phyloP scores from a whole-genome alignment of 2,888 invertebrate species.

The Pandemis heparana region DNA sequence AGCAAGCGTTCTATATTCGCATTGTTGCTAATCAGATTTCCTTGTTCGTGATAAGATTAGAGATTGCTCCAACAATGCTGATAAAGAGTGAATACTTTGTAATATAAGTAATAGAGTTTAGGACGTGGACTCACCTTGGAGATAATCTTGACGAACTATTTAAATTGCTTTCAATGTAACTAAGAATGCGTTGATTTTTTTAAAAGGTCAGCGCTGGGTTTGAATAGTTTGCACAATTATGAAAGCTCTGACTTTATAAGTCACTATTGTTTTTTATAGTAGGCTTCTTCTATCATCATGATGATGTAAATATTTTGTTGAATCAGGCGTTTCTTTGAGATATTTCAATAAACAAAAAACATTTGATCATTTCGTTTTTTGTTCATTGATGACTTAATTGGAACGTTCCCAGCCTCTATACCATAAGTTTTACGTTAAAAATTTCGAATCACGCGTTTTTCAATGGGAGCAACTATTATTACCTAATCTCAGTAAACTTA shows the following conservation, averaged over 20 bases:
- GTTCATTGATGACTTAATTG: background rate
- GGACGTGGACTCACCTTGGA: conserved; percentile 27
- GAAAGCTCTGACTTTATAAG: background rate
- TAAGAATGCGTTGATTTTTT: background rate
- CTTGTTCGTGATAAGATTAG: conserved; percentile 45
- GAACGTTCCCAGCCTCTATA: background rate
- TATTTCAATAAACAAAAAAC: too few species aligned
- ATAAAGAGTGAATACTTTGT: conserved; percentile 34
- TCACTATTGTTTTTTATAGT: background rate
- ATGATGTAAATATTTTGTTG: too few species aligned
- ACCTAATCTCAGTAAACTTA: conserved; percentile 46
- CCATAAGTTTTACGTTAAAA: background rate
- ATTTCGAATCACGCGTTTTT: conserved; percentile 47
- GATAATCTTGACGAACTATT: conserved; percentile 34
- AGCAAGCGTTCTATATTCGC: conserved; percentile 53
- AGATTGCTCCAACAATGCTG: conserved; percentile 29
- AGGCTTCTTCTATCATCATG: background rate
- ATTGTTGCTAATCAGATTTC: conserved; percentile 60
- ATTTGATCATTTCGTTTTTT: too few species aligned
- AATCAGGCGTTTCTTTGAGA: too few species aligned
- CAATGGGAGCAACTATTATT: conserved; percentile 51
- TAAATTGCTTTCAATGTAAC: conserved; percentile 25
- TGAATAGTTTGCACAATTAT: background rate
- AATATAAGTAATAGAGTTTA: conserved; percentile 32
- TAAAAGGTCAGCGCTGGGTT: background rate